Evolutionary conservation across 2,797 vertebrate species (phyloP), one percentile per base, ranked within the genome.

Genomic region (Alca torda): DNA sequence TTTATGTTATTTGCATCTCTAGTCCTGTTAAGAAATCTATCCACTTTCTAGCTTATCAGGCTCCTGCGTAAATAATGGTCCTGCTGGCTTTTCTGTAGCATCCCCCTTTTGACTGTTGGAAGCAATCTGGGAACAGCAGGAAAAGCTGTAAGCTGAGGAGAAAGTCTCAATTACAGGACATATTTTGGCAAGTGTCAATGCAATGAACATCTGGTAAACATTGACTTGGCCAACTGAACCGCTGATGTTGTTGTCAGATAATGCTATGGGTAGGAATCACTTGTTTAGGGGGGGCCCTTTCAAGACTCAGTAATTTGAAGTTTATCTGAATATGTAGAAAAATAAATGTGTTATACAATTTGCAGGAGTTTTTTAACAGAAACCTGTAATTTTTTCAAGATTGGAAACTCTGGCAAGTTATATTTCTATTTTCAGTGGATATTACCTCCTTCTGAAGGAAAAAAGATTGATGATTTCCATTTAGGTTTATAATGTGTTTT

Each of bases 101-200:
- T 41, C 28, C 57, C n/a, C 16, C 65, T 94, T 90, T 87, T 57
- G 63, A 75, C 61, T 73, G n/a, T 76, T 94, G 86, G 88, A 94
- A 95, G 41, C 80, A 84, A n/a, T 65, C 37, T 89, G 69, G 83
- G 72, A 96, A 86, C 80, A 84, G 80, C 74, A 95, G 88, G 80
- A 72, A 90, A 93, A 92, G 25, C 39, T 73, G 80, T 60, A 61
- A 96, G 63, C 74, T n/a, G 65, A 93, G 69, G 64, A 68, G 81
- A 81, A 81, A 54, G 57, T 90, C 90, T 97, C 88, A 89, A 31
- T 93, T 94, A 92, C 80, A 95, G 91, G 74, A 89, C 63, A 56
- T 78, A 54, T n/a, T 75, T 97, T 93, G 73, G 88, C 90, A 82
- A 95, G 70, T 82, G 48, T 73, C 73, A 88, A 7, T 31, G 56